Evolutionary conservation across 2,888 invertebrate species (phyloP).

Genomic region (Agrochola circellaris): DNA sequence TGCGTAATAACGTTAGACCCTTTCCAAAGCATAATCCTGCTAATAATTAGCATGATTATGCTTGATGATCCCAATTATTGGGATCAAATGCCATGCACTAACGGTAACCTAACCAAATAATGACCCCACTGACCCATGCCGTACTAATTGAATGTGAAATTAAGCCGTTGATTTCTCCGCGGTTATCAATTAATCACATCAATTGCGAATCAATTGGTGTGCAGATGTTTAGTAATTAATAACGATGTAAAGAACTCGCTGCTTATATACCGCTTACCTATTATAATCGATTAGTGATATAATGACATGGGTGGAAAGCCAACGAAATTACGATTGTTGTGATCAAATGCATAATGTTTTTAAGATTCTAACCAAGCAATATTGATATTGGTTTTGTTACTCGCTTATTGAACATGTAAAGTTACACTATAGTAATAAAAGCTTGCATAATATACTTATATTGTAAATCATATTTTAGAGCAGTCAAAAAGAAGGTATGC

Average conservation of each 20-base stretch:
- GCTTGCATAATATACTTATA: background rate
- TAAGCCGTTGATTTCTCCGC: conserved; percentile 31
- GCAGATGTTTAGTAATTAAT: conserved; percentile 48
- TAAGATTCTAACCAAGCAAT: background rate
- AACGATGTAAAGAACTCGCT: conserved; percentile 25
- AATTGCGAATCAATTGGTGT: conserved; percentile 52
- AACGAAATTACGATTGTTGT: background rate
- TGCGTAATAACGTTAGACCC: conserved; percentile 5
- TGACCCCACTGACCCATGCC: conserved; percentile 12
- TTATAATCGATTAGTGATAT: background rate
- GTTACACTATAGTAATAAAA: background rate
- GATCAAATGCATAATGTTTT: background rate
- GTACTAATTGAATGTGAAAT: conserved; percentile 43
- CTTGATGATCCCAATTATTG: background rate
- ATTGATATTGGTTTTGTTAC: background rate
- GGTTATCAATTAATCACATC: conserved; percentile 52
- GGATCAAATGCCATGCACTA: conserved; percentile 34
- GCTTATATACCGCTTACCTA: background rate
- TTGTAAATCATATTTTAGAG: background rate
- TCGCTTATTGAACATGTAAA: background rate
- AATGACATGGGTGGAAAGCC: background rate
- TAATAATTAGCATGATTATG: background rate
- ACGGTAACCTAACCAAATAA: conserved; percentile 29
- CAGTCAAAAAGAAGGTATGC: background rate
- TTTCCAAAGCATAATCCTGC: conserved; percentile 27